Percentiles rank a stretch among this genome's conserved stretches.
Evolutionary conservation across 2,797 vertebrate genomes (phyloP).

Genomic region (Gymnopithys bicolor): DNA sequence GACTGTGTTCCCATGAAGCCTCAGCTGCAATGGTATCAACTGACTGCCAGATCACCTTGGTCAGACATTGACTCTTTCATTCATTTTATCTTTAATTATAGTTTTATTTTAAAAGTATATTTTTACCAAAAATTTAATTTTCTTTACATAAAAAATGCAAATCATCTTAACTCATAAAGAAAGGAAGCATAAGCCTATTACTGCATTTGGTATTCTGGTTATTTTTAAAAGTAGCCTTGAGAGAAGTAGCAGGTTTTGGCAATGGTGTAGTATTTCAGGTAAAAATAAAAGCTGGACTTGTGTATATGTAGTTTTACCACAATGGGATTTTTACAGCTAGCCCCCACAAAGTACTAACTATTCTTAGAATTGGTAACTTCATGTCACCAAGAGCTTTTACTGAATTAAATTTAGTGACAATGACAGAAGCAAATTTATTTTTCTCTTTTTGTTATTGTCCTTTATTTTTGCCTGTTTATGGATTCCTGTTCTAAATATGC

Average conservation of each 20-base stretch:
- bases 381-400: neutral
- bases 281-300: neutral
- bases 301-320: neutral
- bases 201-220: neutral
- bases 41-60: neutral
- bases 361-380: neutral
- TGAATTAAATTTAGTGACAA: neutral
- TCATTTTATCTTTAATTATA: neutral
- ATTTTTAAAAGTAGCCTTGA: neutral
- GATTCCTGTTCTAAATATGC: neutral
- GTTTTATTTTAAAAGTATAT: neutral
- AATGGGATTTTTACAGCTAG: neutral
- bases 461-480: neutral
- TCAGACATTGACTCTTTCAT: neutral
- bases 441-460: neutral
- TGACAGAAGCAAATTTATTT: neutral
- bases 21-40: neutral
- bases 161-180: neutral
- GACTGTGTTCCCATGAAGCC: neutral
- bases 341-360: neutral
- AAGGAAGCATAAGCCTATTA: neutral
- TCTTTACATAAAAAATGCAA: neutral
- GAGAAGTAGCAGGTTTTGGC: neutral
- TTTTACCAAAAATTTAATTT: neutral
- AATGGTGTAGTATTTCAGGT: neutral